Evolutionary conservation across 2,797 vertebrate species (phyloP).

Genomic region (Periophthalmus magnuspinnatus): DNA sequence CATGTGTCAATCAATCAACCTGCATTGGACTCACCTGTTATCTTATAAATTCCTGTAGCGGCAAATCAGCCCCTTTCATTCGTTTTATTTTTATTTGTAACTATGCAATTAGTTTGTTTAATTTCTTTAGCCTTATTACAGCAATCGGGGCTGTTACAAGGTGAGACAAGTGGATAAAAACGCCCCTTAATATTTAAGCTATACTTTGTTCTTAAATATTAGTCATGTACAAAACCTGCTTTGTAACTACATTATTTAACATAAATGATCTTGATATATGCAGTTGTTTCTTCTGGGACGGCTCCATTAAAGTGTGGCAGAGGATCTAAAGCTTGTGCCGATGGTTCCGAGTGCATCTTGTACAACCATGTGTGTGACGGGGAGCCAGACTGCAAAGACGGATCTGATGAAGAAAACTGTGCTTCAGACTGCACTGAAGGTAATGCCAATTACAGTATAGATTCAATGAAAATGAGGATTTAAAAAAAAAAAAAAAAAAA

Average conservation of each 20-base stretch:
- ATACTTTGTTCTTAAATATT: background rate
- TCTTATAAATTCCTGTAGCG: slow-evolving; percentile 27
- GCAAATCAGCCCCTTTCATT: background rate
- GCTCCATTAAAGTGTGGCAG: slow-evolving; percentile 57
- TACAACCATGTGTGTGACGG: slow-evolving; percentile 80
- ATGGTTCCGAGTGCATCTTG: slow-evolving; percentile 76
- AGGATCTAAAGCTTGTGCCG: slow-evolving; percentile 68
- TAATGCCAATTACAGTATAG: slow-evolving; percentile 11
- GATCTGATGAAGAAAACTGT: slow-evolving; percentile 84
- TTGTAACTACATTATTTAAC: background rate
- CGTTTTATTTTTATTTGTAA: slow-evolving; percentile 38
- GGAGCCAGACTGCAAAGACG: slow-evolving; percentile 80
- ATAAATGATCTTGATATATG: slow-evolving; percentile 5
- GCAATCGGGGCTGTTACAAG: slow-evolving; percentile 33
- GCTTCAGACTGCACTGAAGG: slow-evolving; percentile 64
- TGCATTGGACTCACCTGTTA: slow-evolving; percentile 54
- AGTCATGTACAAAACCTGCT: background rate
- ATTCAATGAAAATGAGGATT: no score
- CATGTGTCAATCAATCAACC: slow-evolving; percentile 54
- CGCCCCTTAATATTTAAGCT: no score
- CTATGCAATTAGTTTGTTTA: slow-evolving; percentile 56
- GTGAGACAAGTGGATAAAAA: slow-evolving; percentile 35
- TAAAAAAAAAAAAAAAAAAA: no score
- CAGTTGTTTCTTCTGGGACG: slow-evolving; percentile 36
- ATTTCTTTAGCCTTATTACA: slow-evolving; percentile 46